These are phyloP conservation scores for Pogonognathellus flavescens DNA, from an alignment of 1,140 invertebrate genomes.

Conservation along the genomic window DNA sequence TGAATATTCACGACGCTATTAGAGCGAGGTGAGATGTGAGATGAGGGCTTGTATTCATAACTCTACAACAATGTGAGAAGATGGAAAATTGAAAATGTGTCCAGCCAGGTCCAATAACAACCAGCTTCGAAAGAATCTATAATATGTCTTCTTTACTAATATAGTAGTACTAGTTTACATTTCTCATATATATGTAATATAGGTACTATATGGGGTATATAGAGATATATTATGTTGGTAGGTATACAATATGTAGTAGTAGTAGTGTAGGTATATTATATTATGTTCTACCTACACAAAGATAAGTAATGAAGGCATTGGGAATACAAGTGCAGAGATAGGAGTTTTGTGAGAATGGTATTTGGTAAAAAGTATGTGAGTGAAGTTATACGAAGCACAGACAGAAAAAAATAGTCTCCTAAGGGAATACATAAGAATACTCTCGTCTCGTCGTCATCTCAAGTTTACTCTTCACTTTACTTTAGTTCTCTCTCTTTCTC, in stretches of 20 bases:
- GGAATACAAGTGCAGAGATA: not conserved
- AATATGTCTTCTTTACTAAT: no score
- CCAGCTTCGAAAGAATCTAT: no score
- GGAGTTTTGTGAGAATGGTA: not conserved
- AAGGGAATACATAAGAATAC: not conserved
- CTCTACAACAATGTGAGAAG: constrained; percentile 19
- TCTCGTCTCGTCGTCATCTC: not conserved
- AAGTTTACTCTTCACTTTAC: not conserved
- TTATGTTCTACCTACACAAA: not conserved
- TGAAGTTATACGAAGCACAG: not conserved
- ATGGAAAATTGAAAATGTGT: constrained; percentile 50
- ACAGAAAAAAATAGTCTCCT: no score
- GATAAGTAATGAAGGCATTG: not conserved
- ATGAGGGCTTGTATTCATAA: constrained; percentile 23
- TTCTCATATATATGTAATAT: not conserved
- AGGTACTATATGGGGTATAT: not conserved
- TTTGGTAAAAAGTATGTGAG: not conserved
- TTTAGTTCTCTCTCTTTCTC: not conserved
- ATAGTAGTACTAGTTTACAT: no score
- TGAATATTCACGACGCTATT: constrained; percentile 55
- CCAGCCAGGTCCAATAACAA: not conserved
- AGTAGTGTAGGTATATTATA: not conserved
- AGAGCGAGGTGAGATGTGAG: constrained; percentile 38
- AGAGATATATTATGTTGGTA: not conserved
- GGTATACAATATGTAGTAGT: not conserved